A percentile compares a stretch with the other conserved stretches of the same genome.
These are phyloP conservation scores for Gulo gulo DNA, from an alignment of 2,113 vertebrate genomes.

Conservation along the genomic window DNA sequence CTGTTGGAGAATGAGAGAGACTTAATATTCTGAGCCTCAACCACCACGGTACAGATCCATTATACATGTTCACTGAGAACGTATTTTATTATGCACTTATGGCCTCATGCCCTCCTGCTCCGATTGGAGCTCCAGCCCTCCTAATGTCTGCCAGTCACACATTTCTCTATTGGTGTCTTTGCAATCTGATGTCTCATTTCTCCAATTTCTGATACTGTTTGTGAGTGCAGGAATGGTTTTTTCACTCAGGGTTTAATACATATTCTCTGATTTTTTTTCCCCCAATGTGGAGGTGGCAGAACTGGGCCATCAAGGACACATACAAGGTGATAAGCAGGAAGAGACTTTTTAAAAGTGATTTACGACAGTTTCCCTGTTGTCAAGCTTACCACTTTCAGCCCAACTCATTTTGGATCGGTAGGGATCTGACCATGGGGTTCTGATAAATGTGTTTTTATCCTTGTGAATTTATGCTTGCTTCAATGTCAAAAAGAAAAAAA, in stretches of 20 bases:
- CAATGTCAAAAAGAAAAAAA: background rate
- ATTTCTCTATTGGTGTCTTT: background rate
- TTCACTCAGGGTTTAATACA: background rate
- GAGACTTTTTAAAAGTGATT: constrained; percentile 55
- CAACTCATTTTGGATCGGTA: constrained; percentile 18
- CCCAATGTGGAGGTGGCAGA: background rate
- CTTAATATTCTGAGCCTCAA: background rate
- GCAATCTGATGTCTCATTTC: background rate
- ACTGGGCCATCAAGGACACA: constrained; percentile 36
- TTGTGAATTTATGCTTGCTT: constrained; percentile 61
- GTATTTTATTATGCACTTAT: background rate
- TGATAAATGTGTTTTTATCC: constrained; percentile 58
- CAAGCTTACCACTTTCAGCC: background rate
- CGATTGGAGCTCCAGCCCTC: background rate
- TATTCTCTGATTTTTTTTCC: background rate
- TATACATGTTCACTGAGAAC: background rate
- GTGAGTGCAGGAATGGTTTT: background rate
- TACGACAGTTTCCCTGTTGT: background rate
- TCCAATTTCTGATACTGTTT: background rate
- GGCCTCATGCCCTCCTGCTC: background rate
- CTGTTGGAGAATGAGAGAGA: background rate
- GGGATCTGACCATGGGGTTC: constrained; percentile 24
- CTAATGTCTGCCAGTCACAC: background rate
- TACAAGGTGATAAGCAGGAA: constrained; percentile 39
- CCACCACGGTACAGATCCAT: rapidly evolving